These are phyloP conservation scores for Cyanocitta stelleri DNA, from an alignment of 2,113 vertebrate species.

Conservation along the genomic window DNA sequence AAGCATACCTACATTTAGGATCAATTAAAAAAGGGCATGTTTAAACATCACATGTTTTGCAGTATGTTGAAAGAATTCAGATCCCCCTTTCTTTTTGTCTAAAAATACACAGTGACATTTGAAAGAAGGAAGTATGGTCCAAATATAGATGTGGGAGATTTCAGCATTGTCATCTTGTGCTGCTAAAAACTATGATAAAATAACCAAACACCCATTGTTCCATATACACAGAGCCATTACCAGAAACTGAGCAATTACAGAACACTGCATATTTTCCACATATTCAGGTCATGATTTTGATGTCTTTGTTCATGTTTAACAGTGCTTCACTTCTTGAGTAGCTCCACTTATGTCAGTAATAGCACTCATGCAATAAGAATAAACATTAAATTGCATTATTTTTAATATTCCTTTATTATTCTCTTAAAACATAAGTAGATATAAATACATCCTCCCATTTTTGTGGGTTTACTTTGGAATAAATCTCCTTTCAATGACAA, in stretches of 20 bases:
- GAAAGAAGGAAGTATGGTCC: constrained; percentile 58
- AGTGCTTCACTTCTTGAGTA: neutral
- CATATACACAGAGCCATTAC: neutral
- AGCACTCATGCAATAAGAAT: neutral
- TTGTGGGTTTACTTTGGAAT: neutral
- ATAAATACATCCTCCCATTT: neutral
- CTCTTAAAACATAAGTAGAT: neutral
- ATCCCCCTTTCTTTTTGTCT: constrained; percentile 14
- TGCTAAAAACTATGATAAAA: neutral
- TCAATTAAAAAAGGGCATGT: neutral
- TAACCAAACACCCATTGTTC: neutral
- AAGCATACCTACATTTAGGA: neutral
- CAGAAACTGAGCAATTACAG: neutral
- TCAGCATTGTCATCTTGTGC: constrained; percentile 42
- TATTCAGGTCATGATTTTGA: neutral
- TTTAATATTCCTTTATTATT: neutral
- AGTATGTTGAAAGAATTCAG: constrained; percentile 41
- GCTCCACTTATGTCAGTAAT: neutral
- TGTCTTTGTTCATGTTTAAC: neutral
- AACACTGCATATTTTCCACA: neutral
- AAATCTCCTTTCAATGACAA: neutral
- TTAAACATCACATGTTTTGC: neutral
- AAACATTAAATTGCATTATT: neutral
- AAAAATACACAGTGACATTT: constrained; percentile 51
- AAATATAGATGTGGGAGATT: constrained; percentile 54